Conservation (phyloP, 1,140 invertebrate species). For the Battus philenor region DNA sequence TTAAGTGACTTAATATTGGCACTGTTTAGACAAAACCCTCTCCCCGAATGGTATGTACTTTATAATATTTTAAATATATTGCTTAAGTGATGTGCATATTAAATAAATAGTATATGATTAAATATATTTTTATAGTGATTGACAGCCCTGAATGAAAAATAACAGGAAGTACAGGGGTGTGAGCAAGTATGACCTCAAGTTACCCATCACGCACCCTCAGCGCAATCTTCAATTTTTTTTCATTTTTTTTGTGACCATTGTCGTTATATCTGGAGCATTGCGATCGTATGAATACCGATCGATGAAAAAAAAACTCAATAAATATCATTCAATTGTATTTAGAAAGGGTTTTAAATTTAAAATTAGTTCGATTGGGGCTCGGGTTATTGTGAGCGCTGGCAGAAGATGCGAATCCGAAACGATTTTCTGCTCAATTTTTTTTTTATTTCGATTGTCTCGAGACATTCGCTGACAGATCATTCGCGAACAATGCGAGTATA, state of each 20-base stretch:
- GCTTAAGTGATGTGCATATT: no score
- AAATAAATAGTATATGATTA: no score
- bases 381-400: conserved; percentile 21
- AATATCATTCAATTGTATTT: conserved; percentile 73
- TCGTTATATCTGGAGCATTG: conserved; percentile 53
- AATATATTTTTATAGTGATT: no score
- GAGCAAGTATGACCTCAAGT: conserved; percentile 68
- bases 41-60: no score
- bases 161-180: conserved; percentile 72
- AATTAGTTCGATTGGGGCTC: conserved; percentile 58
- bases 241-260: conserved; percentile 36
- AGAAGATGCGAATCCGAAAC: conserved; percentile 32
- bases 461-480: conserved; percentile 24
- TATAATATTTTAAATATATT: no score
- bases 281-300: conserved; percentile 29
- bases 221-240: conserved; percentile 29
- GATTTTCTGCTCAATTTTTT: conserved; percentile 37
- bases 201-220: conserved; percentile 53
- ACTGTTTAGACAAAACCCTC: no score
- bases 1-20: no score
- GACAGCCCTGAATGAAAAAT: conserved; percentile 42
- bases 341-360: conserved; percentile 72
- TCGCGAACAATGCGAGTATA: conserved; percentile 24
- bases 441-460: conserved; percentile 27
- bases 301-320: conserved; percentile 66